Evolutionary conservation across 2,888 invertebrate genomes (phyloP).

Genomic region (Thelaira solivaga): DNA sequence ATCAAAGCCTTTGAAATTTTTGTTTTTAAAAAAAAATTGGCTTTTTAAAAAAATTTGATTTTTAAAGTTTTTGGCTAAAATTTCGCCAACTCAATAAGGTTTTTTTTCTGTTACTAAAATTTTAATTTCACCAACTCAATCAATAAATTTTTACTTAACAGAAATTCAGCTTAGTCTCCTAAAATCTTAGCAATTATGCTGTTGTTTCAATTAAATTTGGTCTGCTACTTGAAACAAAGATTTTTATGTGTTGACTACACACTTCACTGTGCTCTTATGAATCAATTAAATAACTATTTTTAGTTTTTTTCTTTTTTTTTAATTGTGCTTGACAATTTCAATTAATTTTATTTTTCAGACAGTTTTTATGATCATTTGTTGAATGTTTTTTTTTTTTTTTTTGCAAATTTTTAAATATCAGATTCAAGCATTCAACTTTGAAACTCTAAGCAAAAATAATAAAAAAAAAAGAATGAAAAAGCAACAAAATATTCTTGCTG

Average conservation of each 20-base stretch:
- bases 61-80: no score
- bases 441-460: background rate
- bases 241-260: background rate
- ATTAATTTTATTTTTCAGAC: slow-evolving; percentile 11
- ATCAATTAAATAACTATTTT: background rate
- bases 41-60: no score
- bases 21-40: no score
- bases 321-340: slow-evolving; percentile 19
- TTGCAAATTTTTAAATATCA: background rate
- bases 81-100: no score
- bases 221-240: background rate
- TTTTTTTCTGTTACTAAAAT: no score
- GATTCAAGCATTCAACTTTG: background rate
- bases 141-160: no score
- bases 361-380: background rate
- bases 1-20: no score
- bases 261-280: background rate
- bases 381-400: no score
- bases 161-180: no score
- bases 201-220: no score
- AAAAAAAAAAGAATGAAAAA: background rate
- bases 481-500: background rate
- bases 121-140: no score
- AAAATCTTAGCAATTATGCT: no score
- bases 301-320: background rate